Evolutionary conservation across 1,140 invertebrate genomes (phyloP), one percentile per base, ranked within the genome.

Genomic region (Drosophila leontia): DNA sequence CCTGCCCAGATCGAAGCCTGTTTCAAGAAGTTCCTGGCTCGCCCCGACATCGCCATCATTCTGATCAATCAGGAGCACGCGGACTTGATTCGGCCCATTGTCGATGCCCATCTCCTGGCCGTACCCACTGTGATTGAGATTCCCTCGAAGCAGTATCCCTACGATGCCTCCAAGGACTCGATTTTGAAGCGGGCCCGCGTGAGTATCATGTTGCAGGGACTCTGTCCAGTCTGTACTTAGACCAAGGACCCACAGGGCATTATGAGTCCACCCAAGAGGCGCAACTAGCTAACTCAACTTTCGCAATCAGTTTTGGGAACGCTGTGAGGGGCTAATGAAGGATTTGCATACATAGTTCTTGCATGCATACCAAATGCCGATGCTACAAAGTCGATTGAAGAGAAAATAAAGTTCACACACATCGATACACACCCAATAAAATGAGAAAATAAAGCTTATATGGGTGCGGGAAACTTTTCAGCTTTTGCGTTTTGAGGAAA

Each of bases 71-170:
- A 99, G 94, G 99, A 99, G 93, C 95, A 99, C 74, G 99, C 99
- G 42, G 99, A 99, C 93, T 95, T 99, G 95, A 99, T 99, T 92
- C 95, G 99, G 44, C 96, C 99, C 93, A 96, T 97, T 8, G 98
- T 99, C 78, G 99, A 99, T 92, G 95, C 95, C 34, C 98, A 99
- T 92, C 96, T 95, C 17, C 94, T 96, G 63, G 97, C 98, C 0
- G 96, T 99, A 75, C 99, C 99, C 19, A 96, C 99, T 37, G 97
- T 99, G 11, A 94, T 99, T 59, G 99, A 99, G 95, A 99, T 99
- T 87, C 99, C 99, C n/a, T 99, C 98, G 17, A 99, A 99, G 93
- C 99, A 99, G 94, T 97, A 98, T 93, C 98, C 99, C 0, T 99
- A 99, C 94, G 99, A 99, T 94, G 97, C 99, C 32, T 96, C 95